phyloP scores from a whole-genome alignment of 2,113 vertebrate genomes.

The Aviceda subcristata region DNA sequence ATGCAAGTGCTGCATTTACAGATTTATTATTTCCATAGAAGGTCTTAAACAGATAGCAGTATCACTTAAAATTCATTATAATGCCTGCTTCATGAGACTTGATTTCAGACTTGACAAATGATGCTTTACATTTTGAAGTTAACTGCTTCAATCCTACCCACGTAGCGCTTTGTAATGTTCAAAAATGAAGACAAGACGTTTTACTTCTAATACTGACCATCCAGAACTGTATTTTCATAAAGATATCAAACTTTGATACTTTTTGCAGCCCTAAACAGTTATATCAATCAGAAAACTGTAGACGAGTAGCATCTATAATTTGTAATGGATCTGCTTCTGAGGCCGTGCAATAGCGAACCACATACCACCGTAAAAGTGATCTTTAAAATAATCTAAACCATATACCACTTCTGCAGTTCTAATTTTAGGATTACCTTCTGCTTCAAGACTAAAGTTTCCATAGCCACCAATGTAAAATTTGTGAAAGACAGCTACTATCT shows the following conservation, averaged over 20 bases:
- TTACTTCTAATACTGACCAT: background rate
- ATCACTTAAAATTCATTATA: background rate
- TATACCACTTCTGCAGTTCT: background rate
- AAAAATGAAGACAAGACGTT: background rate
- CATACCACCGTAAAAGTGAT: background rate
- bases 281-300: background rate
- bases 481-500: background rate
- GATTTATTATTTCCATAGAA: background rate
- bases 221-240: background rate
- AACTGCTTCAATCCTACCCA: background rate
- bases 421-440: background rate
- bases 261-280: background rate
- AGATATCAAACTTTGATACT: background rate
- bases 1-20: background rate
- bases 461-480: background rate
- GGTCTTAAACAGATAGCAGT: background rate
- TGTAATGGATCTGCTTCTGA: background rate
- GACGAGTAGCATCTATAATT: background rate
- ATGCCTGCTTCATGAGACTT: background rate
- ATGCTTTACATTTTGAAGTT: background rate
- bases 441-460: background rate
- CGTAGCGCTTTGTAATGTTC: background rate
- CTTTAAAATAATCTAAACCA: background rate
- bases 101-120: background rate
- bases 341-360: background rate